Evolutionary conservation across 2,113 vertebrate species (phyloP).

Genomic region (human): DNA sequence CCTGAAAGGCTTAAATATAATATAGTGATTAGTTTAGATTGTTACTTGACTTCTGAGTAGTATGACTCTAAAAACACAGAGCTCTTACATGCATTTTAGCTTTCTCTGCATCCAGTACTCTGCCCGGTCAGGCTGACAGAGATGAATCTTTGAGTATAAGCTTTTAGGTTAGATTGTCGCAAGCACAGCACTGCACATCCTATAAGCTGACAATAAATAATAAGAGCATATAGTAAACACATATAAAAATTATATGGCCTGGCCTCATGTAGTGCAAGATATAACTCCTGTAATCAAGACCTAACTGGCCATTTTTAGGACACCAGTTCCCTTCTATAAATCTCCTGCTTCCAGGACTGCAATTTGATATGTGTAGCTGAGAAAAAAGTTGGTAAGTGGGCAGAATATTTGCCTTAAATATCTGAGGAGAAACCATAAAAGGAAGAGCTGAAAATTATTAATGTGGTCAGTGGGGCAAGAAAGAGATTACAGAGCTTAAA

Average conservation of each 20-base stretch:
- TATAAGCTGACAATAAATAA: constrained; percentile 48
- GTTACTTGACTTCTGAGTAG: constrained; percentile 28
- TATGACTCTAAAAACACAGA: background rate
- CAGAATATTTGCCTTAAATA: constrained; percentile 61
- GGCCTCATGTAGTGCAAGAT: constrained; percentile 28
- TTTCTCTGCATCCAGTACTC: background rate
- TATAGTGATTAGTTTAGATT: background rate
- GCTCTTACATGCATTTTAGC: background rate
- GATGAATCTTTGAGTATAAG: constrained; percentile 29
- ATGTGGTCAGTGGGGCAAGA: constrained; percentile 54
- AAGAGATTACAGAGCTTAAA: constrained; percentile 65
- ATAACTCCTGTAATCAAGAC: constrained; percentile 1
- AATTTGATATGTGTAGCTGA: constrained; percentile 45
- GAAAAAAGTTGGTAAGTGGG: constrained; percentile 50
- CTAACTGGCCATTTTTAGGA: constrained; percentile 57
- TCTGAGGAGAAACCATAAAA: constrained; percentile 50
- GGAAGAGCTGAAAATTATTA: constrained; percentile 61
- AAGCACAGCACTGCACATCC: background rate
- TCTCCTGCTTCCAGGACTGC: background rate
- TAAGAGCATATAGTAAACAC: constrained; percentile 34
- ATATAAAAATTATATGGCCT: constrained; percentile 54
- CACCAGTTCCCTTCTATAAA: background rate
- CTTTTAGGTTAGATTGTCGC: constrained; percentile 13
- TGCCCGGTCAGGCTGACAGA: background rate
- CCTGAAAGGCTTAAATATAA: constrained; percentile 15